These are phyloP conservation scores for Cremastinae sp. DNA, from an alignment of 2,888 invertebrate species.

Conservation along the genomic window DNA sequence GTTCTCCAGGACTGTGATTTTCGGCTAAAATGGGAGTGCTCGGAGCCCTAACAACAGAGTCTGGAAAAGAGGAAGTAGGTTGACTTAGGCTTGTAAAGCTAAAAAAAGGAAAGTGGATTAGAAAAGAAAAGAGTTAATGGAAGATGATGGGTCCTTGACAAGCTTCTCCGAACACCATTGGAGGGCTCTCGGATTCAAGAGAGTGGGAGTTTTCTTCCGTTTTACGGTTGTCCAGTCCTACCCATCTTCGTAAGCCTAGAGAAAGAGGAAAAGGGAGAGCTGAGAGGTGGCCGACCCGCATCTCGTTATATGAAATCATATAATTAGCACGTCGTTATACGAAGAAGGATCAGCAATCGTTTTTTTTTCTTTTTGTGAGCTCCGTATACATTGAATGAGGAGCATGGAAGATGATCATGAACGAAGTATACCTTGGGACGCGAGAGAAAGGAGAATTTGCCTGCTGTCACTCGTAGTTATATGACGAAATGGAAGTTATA, in stretches of 20 bases:
- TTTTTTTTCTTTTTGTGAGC: conserved; percentile 34
- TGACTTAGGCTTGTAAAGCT: conserved; percentile 13
- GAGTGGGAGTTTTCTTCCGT: conserved; percentile 15
- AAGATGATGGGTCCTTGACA: conserved; percentile 52
- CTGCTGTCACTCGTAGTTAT: conserved; percentile 12
- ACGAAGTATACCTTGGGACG: conserved; percentile 58
- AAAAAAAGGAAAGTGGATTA: conserved; percentile 26
- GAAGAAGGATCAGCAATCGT: conserved; percentile 58
- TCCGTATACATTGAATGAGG: conserved; percentile 4
- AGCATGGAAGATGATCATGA: conserved; percentile 49
- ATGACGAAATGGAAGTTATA: conserved; percentile 16
- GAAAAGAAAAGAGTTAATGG: conserved; percentile 22
- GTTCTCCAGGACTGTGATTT: conserved; percentile 54
- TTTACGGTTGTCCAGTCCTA: conserved; percentile 54
- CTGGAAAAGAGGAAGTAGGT: not conserved
- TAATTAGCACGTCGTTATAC: conserved; percentile 78
- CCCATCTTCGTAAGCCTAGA: conserved; percentile 66
- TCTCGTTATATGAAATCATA: conserved; percentile 78
- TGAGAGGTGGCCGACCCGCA: conserved; percentile 69
- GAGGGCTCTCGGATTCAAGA: conserved; percentile 26
- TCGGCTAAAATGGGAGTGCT: conserved; percentile 38
- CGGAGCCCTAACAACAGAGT: conserved; percentile 23
- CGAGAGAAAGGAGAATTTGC: conserved; percentile 48
- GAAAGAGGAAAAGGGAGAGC: conserved; percentile 51
- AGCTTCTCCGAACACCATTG: conserved; percentile 58